phyloP scores from a whole-genome alignment of 2,888 invertebrate genomes.

The Dimorphilus gyrociliatus region DNA sequence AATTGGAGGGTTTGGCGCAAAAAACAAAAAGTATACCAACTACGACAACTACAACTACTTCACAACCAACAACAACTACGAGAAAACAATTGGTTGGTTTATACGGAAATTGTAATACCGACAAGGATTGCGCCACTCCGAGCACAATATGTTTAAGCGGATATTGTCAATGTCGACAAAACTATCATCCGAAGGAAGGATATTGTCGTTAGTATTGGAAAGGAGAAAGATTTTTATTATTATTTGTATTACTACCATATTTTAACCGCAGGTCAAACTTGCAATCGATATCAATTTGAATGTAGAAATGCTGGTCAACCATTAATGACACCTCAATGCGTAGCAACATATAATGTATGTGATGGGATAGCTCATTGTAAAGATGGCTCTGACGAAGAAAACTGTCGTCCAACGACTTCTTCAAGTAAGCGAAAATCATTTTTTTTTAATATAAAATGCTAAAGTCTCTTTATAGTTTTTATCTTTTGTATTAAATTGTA shows the following conservation, averaged over 20 bases:
- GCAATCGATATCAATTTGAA: slow-evolving; percentile 11
- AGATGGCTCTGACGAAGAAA: slow-evolving; percentile 10
- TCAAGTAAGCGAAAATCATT: too few relatives aligned
- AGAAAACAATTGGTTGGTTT: too few relatives aligned
- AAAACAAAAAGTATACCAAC: too few relatives aligned
- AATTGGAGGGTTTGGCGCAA: too few relatives aligned
- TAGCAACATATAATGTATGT: slow-evolving; percentile 11
- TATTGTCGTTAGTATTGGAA: slow-evolving; percentile 10
- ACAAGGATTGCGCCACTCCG: slow-evolving; percentile 7
- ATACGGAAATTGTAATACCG: slow-evolving; percentile 6
- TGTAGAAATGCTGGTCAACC: slow-evolving; percentile 10
- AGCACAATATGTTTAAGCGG: slow-evolving; percentile 7
- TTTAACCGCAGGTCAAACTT: slow-evolving; percentile 8
- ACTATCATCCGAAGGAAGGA: slow-evolving; percentile 10
- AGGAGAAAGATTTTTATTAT: too few relatives aligned
- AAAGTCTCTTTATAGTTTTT: too few relatives aligned
- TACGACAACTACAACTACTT: too few relatives aligned
- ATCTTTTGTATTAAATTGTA: too few relatives aligned
- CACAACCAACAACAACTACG: too few relatives aligned
- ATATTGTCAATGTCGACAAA: slow-evolving; percentile 9
- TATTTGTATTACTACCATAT: neutral
- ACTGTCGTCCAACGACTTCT: too few relatives aligned
- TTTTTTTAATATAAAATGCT: too few relatives aligned
- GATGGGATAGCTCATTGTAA: slow-evolving; percentile 11
- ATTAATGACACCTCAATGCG: slow-evolving; percentile 9